Evolutionary conservation across 2,113 vertebrate species (phyloP).

Genomic region (Nycticryphes semicollaris): DNA sequence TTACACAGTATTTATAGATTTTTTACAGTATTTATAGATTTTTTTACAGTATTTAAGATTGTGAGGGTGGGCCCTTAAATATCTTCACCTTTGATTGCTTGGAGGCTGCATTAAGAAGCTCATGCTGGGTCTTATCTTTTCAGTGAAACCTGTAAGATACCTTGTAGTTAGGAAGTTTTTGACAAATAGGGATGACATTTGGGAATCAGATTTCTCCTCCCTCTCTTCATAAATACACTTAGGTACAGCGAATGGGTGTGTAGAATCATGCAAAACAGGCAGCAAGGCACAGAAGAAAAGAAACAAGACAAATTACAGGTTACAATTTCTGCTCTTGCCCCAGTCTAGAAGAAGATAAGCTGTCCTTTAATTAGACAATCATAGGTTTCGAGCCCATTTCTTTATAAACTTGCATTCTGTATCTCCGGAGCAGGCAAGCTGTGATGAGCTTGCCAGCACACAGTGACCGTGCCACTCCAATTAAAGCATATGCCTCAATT

Average conservation of each 20-base stretch:
- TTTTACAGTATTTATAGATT: too few species aligned
- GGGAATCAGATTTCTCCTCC: not conserved
- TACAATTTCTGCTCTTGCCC: not conserved
- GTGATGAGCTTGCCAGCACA: not conserved
- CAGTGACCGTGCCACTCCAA: not conserved
- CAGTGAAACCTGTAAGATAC: not conserved
- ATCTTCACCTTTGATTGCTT: conserved; percentile 7
- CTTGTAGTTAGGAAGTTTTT: not conserved
- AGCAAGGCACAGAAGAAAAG: not conserved
- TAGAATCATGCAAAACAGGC: not conserved
- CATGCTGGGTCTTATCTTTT: not conserved
- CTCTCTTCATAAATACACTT: not conserved
- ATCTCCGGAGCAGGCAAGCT: not conserved
- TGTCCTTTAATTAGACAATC: not conserved
- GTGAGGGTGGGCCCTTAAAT: not conserved
- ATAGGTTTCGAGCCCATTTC: not conserved
- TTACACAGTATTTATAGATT: conserved; percentile 49
- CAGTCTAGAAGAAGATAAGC: not conserved
- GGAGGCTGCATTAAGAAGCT: not conserved
- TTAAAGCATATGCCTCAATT: conserved; percentile 39
- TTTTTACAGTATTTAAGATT: too few species aligned
- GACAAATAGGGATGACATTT: not conserved
- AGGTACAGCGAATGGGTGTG: not conserved
- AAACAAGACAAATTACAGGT: not conserved
- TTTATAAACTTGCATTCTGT: not conserved